These are phyloP conservation scores for Tetheella fluctuosa DNA, from an alignment of 2,888 invertebrate genomes.

Conservation along the genomic window DNA sequence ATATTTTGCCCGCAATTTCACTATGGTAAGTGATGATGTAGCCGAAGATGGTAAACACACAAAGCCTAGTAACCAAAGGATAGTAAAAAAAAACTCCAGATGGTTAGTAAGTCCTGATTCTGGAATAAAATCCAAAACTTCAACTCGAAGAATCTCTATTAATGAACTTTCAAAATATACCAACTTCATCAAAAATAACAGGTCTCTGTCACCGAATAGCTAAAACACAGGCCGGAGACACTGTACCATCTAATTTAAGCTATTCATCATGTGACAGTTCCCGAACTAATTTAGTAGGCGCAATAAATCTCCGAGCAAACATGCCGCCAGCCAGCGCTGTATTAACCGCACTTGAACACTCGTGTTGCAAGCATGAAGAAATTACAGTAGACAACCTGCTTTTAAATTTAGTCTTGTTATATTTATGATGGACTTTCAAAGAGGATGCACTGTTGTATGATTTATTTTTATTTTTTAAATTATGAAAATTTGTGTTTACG, in stretches of 20 bases:
- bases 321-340: conserved; percentile 32
- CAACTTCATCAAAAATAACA: background rate
- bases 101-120: no score
- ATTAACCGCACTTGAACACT: conserved; percentile 25
- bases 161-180: background rate
- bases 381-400: conserved; percentile 5
- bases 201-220: background rate
- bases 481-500: no score
- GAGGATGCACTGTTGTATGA: no score
- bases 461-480: no score
- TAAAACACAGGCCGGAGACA: conserved; percentile 7
- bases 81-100: no score
- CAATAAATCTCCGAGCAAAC: conserved; percentile 47
- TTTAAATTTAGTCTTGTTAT: conserved; percentile 3
- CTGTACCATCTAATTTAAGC: conserved; percentile 13
- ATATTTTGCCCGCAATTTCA: no score
- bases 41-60: no score
- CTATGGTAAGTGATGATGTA: no score
- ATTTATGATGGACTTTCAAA: background rate
- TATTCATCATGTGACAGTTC: conserved; percentile 45
- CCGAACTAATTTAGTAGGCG: conserved; percentile 49
- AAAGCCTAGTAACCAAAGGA: no score
- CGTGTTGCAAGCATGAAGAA: conserved; percentile 4
- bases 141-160: background rate
- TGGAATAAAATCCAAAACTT: no score